Evolutionary conservation across 2,888 invertebrate genomes (phyloP), one percentile per base, ranked within the genome.

Genomic region (Papilio demoleus): DNA sequence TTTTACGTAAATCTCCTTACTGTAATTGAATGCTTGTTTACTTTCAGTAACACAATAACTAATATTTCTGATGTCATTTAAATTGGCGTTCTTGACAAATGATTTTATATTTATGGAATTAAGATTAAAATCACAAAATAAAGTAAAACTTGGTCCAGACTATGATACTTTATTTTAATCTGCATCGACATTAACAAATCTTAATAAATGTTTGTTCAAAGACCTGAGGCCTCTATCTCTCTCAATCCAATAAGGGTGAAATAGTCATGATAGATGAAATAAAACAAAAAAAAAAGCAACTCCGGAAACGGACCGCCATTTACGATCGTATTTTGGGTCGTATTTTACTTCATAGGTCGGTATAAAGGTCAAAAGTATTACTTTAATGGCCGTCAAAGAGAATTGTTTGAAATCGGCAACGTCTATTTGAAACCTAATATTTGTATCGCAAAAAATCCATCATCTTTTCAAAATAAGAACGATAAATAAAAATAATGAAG

Each of bases 291-390:
- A 50, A 12, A 53, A 53, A n/a, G 31, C 53, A 53, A 31, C n/a
- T 31, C 53, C 53, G 53, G 53, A 53, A 53, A 53, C 53, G 17
- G 53, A 9, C 53, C 53, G 31, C 17, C 53, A 17, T 53, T 53
- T 53, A 53, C 53, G 53, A 12, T 9, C 53, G 53, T 53, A 31
- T 53, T 53, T 53, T 9, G 53, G 53, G 53, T 53, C 53, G 53
- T 53, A 53, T 53, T 53, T 31, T 53, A 53, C 27, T 53, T 53
- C 27, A 53, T 53, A 53, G 53, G 53, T 14, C 53, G n/a, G 17
- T 53, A 31, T 31, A 53, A 53, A 53, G 53, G 53, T 53, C 53
- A 53, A 53, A 53, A 53, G 53, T 53, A 53, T 53, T 53, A 53
- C 53, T 53, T 53, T 53, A 53, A 53, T 53, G 53, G 53, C 27